Evolutionary conservation across 2,888 invertebrate species (phyloP), one percentile per base, ranked within the genome.

Genomic region (Tridacna gigas): DNA sequence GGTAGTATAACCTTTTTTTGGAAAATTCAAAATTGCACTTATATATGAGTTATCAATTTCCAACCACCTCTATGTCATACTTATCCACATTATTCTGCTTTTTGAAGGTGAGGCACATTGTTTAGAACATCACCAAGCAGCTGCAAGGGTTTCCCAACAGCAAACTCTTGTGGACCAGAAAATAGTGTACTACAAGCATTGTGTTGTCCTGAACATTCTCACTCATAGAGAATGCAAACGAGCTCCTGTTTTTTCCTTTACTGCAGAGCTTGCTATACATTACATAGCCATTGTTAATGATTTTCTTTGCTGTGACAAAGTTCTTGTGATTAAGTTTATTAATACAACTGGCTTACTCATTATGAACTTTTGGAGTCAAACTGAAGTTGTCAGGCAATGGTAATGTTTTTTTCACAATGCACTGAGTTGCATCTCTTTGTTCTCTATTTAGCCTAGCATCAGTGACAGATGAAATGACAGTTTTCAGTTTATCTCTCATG

Each of bases 171-270:
- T 81, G 48, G 7, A 77, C 65, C 22, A 77, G 73, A 45, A 81
- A 81, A 20, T 71, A 77, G 12, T 81, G 61, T 0, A 81, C 65
- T 81, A 77, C 80, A 12, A 81, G 37, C 11, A 76, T 20, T n/a
- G n/a, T 20, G 26, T 69, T 0, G 13, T 61, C 25, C 25, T 69
- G 60, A 18, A 56, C 20, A 56, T 25, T 61, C 47, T 26, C 63
- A 22, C 25, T 81, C 11, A 71, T 48, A 13, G 51, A 20, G n/a
- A 81, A 76, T 26, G 77, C 77, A 45, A 74, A 77, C 12, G 77
- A 77, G 60, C 77, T 81, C 51, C 77, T 81, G 37, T 77, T 81
- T 56, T 81, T 81, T 0, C 77, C 81, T 65, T 81, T 81, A 22
- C 73, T 73, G 28, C 77, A 77, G 11, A 48, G 26, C 37, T 77